phyloP scores from a whole-genome alignment of 1,140 invertebrate species.

The Sminthurides bifidus region DNA sequence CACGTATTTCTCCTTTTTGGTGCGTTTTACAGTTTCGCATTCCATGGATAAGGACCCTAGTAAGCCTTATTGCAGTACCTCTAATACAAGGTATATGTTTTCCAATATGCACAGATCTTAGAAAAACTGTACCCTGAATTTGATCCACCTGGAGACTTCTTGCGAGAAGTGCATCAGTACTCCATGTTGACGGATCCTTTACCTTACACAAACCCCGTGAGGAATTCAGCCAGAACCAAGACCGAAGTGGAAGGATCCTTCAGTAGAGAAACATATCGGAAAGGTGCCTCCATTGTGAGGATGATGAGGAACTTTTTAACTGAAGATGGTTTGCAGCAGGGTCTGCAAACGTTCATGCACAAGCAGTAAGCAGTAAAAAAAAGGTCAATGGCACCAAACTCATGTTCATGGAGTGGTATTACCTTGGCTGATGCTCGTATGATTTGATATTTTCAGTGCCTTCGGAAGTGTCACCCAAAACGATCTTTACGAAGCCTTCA shows the following conservation, averaged over 20 bases:
- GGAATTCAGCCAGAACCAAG: neutral
- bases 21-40: neutral
- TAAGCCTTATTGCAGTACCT: neutral
- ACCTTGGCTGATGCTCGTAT: too few species aligned
- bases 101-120: neutral
- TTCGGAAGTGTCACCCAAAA: slow-evolving; percentile 61
- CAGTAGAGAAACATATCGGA: neutral
- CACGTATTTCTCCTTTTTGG: slow-evolving; percentile 6
- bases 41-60: neutral
- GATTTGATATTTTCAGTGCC: too few species aligned
- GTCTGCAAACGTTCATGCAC: neutral
- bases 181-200: slow-evolving; percentile 1
- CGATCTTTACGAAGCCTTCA: slow-evolving; percentile 70
- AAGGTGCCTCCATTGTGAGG: neutral
- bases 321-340: neutral
- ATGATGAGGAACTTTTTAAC: neutral
- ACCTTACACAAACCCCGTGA: neutral
- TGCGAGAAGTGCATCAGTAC: slow-evolving; percentile 1
- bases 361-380: neutral
- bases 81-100: neutral
- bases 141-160: neutral
- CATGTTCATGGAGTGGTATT: too few species aligned
- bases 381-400: neutral
- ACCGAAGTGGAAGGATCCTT: neutral
- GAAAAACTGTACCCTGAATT: neutral